phyloP scores from a whole-genome alignment of 2,797 vertebrate species.

The Amblyopsis hoosieri region DNA sequence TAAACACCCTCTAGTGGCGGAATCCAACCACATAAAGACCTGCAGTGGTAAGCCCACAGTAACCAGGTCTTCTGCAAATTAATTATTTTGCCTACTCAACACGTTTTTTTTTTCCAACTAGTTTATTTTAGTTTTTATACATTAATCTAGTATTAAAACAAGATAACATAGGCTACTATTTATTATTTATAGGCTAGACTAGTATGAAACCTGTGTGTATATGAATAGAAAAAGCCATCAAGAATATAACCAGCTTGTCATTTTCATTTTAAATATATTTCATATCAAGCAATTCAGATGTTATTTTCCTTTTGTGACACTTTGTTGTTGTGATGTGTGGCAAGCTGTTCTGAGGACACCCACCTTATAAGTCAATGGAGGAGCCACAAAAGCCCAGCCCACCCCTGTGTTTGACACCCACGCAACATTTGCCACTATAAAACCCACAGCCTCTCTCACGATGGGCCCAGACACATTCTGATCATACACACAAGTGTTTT shows the following conservation, averaged over 20 bases:
- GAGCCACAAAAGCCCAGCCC: slow-evolving; percentile 60
- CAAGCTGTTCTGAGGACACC: slow-evolving; percentile 46
- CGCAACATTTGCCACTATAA: slow-evolving; percentile 67
- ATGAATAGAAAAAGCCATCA: no score
- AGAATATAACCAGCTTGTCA: background rate
- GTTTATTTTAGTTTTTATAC: no score
- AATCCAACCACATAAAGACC: background rate
- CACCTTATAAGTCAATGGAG: slow-evolving; percentile 67
- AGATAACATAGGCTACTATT: no score
- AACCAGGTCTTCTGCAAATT: no score
- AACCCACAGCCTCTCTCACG: slow-evolving; percentile 50
- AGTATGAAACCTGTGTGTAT: no score
- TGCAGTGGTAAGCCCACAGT: no score
- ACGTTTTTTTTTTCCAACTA: no score
- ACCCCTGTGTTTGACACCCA: slow-evolving; percentile 60
- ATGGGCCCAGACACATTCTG: slow-evolving; percentile 64
- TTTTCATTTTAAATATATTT: no score
- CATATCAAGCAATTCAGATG: background rate
- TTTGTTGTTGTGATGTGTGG: slow-evolving; percentile 57
- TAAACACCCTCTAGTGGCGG: slow-evolving; percentile 38
- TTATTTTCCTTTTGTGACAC: slow-evolving; percentile 51
- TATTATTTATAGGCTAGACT: no score
- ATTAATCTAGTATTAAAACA: no score
- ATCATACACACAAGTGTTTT: slow-evolving; percentile 41
- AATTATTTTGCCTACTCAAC: no score